These are phyloP conservation scores for Picus viridis DNA, from an alignment of 2,797 vertebrate species.

Conservation along the genomic window DNA sequence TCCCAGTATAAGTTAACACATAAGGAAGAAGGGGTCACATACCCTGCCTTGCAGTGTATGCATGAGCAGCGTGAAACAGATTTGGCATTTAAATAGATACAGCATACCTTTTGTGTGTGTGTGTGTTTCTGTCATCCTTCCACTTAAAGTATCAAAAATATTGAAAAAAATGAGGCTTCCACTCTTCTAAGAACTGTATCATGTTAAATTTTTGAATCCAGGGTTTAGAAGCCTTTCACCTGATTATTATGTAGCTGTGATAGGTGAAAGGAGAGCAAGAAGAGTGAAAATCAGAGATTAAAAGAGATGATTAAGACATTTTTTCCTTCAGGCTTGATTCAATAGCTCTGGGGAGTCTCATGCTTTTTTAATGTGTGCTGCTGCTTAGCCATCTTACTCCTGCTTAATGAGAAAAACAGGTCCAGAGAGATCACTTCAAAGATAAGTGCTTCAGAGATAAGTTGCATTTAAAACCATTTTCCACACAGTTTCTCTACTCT, in stretches of 20 bases:
- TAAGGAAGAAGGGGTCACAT: neutral
- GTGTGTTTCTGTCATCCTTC: neutral
- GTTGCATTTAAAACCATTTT: constrained; percentile 15
- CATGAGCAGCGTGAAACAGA: neutral
- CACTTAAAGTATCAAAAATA: neutral
- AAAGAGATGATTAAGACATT: constrained; percentile 37
- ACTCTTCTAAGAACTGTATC: neutral
- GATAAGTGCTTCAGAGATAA: constrained; percentile 39
- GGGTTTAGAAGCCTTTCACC: neutral
- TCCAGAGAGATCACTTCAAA: constrained; percentile 47
- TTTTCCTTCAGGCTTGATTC: constrained; percentile 9
- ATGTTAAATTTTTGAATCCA: neutral
- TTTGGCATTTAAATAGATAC: neutral
- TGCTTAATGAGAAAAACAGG: constrained; percentile 43
- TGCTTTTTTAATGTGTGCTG: constrained; percentile 34
- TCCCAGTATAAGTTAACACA: neutral
- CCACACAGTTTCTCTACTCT: neutral
- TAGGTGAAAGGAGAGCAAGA: constrained; percentile 5
- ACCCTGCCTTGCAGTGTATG: neutral
- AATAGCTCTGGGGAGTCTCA: neutral
- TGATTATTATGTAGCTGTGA: neutral
- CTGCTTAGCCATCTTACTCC: neutral
- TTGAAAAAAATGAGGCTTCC: neutral
- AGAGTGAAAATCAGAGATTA: constrained; percentile 3
- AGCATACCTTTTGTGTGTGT: neutral